Evolutionary conservation across 2,113 vertebrate species (phyloP).

Genomic region (Tetraodon nigroviridis): DNA sequence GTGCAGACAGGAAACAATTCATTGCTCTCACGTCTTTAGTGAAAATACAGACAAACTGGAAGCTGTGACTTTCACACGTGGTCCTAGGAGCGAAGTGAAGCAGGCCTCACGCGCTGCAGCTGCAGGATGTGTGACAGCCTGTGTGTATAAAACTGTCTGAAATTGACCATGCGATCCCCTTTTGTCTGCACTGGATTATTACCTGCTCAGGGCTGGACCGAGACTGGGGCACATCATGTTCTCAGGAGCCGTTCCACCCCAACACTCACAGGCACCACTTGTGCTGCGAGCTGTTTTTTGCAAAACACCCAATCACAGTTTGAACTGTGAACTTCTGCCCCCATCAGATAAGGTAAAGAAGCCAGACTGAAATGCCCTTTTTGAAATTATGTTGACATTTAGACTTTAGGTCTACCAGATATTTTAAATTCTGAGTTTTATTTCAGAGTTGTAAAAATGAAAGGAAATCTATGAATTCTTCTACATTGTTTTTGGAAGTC

Average conservation of each 20-base stretch:
- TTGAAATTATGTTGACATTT: no score
- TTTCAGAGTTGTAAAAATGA: no score
- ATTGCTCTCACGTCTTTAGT: constrained; percentile 50
- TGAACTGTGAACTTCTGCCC: constrained; percentile 73
- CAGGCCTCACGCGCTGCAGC: constrained; percentile 62
- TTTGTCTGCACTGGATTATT: constrained; percentile 24
- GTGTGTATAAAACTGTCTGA: constrained; percentile 28
- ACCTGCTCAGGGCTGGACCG: neutral
- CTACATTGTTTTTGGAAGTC: no score
- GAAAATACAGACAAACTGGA: constrained; percentile 37
- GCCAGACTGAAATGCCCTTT: neutral
- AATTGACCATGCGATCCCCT: constrained; percentile 32
- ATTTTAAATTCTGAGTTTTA: no score
- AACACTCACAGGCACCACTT: constrained; percentile 62
- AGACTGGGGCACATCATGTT: constrained; percentile 22
- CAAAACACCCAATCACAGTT: constrained; percentile 57
- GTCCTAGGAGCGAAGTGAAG: constrained; percentile 48
- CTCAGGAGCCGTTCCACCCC: constrained; percentile 16
- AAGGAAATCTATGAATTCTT: no score
- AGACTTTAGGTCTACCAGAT: no score
- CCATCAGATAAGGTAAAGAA: constrained; percentile 59
- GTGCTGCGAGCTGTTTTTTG: constrained; percentile 62
- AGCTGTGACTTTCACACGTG: constrained; percentile 49
- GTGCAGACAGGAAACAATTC: constrained; percentile 63
- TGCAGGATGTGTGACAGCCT: constrained; percentile 31